A percentile compares a stretch with the other conserved stretches of the same genome.
phyloP scores from a whole-genome alignment of 2,888 invertebrate species.

The Willowsia nigromaculata region DNA sequence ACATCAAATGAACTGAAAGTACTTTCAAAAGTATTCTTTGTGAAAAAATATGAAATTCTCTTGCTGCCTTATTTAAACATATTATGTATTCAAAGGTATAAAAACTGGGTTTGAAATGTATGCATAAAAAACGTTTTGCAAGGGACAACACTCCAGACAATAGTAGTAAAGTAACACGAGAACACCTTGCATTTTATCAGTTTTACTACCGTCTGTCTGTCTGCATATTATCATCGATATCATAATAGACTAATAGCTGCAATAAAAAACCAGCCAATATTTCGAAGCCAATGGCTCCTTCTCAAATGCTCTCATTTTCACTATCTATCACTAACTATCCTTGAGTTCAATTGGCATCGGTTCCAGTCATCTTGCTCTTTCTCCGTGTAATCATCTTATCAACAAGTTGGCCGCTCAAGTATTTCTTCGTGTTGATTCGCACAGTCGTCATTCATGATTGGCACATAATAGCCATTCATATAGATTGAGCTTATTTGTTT shows the following conservation, averaged over 20 bases:
- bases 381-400: neutral
- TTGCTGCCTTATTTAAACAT: no score
- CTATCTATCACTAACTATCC: neutral
- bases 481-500: slow-evolving; percentile 22
- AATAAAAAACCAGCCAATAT: slow-evolving; percentile 41
- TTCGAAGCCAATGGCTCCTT: slow-evolving; percentile 25
- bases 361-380: slow-evolving; percentile 20
- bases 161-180: neutral
- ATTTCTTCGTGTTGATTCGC: neutral
- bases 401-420: slow-evolving; percentile 6
- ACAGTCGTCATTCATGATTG: slow-evolving; percentile 3
- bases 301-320: neutral
- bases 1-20: neutral
- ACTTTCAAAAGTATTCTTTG: neutral
- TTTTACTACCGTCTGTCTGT: slow-evolving; percentile 56
- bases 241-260: slow-evolving; percentile 47
- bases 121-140: no score
- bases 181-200: slow-evolving; percentile 52
- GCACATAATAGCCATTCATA: neutral
- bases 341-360: neutral
- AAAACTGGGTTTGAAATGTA: no score
- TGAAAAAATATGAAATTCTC: no score
- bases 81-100: no score
- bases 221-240: slow-evolving; percentile 53
- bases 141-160: neutral